Evolutionary conservation across 1,140 invertebrate species (phyloP).

Genomic region (Stegodyphus dumicola): DNA sequence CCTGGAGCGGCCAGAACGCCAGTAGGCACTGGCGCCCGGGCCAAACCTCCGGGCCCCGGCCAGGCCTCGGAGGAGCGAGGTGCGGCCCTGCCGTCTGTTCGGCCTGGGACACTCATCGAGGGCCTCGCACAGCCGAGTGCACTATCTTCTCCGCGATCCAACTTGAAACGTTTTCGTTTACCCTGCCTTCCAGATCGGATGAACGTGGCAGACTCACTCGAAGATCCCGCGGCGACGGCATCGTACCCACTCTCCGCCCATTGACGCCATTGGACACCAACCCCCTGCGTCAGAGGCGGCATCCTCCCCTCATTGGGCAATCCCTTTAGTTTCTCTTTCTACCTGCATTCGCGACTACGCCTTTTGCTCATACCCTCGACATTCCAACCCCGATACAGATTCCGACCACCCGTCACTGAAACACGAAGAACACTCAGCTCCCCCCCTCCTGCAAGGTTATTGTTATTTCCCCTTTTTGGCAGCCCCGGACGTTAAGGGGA

Average conservation of each 20-base stretch:
- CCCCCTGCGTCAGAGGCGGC: constrained; percentile 21
- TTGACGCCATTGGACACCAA: background rate
- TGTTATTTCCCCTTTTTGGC: too few species aligned
- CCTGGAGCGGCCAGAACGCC: constrained; percentile 51
- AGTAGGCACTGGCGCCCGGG: background rate
- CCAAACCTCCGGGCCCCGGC: constrained; percentile 21
- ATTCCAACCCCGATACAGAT: constrained; percentile 37
- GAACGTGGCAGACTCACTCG: background rate
- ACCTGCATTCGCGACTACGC: constrained; percentile 7
- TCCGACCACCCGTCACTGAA: background rate
- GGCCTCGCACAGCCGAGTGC: background rate
- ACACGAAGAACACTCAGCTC: background rate
- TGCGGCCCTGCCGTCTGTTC: constrained; percentile 33
- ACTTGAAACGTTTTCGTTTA: too few species aligned
- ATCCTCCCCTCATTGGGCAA: constrained; percentile 17
- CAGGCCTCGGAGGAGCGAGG: constrained; percentile 52
- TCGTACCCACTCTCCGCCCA: background rate
- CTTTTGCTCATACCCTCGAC: background rate
- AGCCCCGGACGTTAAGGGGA: background rate
- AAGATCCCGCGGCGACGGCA: constrained; percentile 33
- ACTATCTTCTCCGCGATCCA: background rate
- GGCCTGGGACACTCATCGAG: constrained; percentile 25
- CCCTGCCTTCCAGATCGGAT: background rate
- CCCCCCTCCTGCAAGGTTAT: background rate
- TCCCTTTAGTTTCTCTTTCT: background rate